Evolutionary conservation across 2,797 vertebrate genomes (phyloP), one percentile per base, ranked within the genome.

Genomic region (Micrastur ruficollis): DNA sequence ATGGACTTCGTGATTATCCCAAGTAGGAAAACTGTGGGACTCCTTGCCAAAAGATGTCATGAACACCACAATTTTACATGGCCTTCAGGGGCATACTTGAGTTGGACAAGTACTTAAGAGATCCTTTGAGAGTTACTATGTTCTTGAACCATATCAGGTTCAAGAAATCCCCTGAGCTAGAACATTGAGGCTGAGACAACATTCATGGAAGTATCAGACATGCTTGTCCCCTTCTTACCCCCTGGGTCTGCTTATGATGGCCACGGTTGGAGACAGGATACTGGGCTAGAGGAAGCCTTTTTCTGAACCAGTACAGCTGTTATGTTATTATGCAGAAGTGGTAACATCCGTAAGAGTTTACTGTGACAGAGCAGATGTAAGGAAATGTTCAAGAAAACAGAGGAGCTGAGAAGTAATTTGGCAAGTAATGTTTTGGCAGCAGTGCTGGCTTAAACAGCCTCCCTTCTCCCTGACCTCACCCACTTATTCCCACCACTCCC

Each of bases 401-500:
- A 92, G 38, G 67, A 83, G 61, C 83, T 74, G 95, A 88, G 89
- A 93, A 95, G 84, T 86, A 91, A 96, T 93, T 86, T 91, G 87
- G 91, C 94, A 75, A 94, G 89, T 86, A 90, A 90, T 2, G 2
- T 68, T 92, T 81, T 94, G 96, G 95, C 95, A 95, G 86, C 72
- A 81, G 40, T 4, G 8, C 68, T 81, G 79, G 79, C 49, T 92
- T 93, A 84, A 96, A 86, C 29, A 83, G 87, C 84, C 68, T 95
- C 38, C 75, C 46, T 94, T 78, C 81, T 83, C 75, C 81, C 94
- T 82, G 89, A 92, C 94, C 81, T 96, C 94, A 96, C 95, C 89
- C 96, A 90, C 50, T 83, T 89, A 91, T 23, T 95, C 93, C 91
- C 94, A 93, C 92, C 96, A 89, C 91, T 96, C 95, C 93, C 72